phyloP scores from a whole-genome alignment of 1,140 invertebrate genomes.

The Drosophila paulistorum region DNA sequence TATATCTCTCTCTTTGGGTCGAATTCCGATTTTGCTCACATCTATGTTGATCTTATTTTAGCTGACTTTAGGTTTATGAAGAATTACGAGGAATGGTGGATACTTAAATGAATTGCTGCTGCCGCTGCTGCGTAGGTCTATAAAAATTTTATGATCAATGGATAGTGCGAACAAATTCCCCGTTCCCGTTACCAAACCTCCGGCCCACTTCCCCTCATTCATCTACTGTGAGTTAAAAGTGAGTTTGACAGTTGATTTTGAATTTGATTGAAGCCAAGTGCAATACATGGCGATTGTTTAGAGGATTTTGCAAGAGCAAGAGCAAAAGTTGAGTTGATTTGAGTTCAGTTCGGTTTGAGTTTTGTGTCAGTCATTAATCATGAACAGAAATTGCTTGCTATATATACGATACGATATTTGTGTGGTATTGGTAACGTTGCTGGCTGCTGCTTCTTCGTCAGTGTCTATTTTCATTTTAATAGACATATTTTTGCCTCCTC shows the following conservation, averaged over 20 bases:
- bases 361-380: conserved; percentile 74
- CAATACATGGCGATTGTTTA: conserved; percentile 65
- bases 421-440: conserved; percentile 64
- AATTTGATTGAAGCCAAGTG: conserved; percentile 74
- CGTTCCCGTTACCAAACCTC: background rate
- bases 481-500: conserved; percentile 59
- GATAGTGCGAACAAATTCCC: conserved; percentile 72
- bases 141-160: conserved; percentile 82
- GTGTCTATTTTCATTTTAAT: conserved; percentile 74
- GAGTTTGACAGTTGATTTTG: conserved; percentile 74
- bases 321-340: conserved; percentile 13
- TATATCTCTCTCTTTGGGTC: conserved; percentile 29
- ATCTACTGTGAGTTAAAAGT: conserved; percentile 40
- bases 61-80: conserved; percentile 73
- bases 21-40: background rate
- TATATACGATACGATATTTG: conserved; percentile 48
- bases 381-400: conserved; percentile 44
- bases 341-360: conserved; percentile 3
- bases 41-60: conserved; percentile 70
- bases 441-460: conserved; percentile 45
- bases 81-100: conserved; percentile 69
- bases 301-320: conserved; percentile 61
- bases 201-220: no score
- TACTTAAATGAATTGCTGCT: conserved; percentile 72
- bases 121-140: conserved; percentile 60